Base-by-base conservation (phyloP, 2,888 invertebrate species). In the Punctoribates punctum region DNA sequence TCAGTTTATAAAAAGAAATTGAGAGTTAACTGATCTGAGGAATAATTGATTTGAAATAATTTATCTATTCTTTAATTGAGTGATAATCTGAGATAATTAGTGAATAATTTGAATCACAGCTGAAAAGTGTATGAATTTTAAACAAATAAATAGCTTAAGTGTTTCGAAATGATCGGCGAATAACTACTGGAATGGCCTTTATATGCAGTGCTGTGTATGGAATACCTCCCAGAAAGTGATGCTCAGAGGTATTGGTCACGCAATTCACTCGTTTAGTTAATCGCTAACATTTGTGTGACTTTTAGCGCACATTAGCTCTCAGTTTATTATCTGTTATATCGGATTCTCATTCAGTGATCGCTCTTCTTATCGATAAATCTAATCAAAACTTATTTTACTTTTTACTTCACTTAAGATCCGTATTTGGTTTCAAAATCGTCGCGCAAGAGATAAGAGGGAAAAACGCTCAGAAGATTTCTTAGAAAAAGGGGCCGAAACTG, bases 351-450 rank as follows among this genome's bases (percentile, higher is more conserved):
- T 29, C 20, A 67, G 42, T 42, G 42, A 42, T 60, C 60, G 27
- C 27, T 60, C 72, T 72, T 62, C 27, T 9, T 48, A 54, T 54
- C 23, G 1, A 2, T 17, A 20, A 67, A n/a, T 17, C 23, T 38
- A 38, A 67, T 38, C 38, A 67, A 27, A 51, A n/a, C 29, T 60
- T 54, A 38, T 54, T 34, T n/a, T 17, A n/a, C 25, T 15, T 27
- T 57, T 73, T 46, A 9, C 46, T 25, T 25, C 6, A 1, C 48
- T 46, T 8, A 72, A 72, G 78, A 74, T 78, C 20, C 74, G 76
- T 46, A 78, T 78, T 38, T 78, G 78, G 78, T 78, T 78, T 78
- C 78, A 78, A 78, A 78, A 78, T 65, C 77, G 78, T 38, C 54
- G 78, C 67, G 78, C 78, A 11, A 67, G 78, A 62, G 78, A 78